Conservation (phyloP, 2,113 vertebrate species). For the Cacatua alba region DNA sequence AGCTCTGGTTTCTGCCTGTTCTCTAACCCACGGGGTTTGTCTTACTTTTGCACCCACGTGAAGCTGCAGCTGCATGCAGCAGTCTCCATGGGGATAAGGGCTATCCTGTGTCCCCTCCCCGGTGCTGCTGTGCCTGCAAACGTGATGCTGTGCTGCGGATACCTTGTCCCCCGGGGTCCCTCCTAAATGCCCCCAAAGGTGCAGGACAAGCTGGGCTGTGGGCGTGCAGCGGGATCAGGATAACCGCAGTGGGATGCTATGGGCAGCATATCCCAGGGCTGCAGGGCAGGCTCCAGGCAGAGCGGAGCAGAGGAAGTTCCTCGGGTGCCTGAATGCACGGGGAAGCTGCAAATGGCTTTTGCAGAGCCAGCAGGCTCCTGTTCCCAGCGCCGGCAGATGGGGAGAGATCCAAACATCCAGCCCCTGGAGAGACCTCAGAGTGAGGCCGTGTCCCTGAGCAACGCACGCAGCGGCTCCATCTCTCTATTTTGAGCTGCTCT, state of each 20-base stretch:
- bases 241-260: fast-evolving
- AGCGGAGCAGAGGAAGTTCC: background rate
- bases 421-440: background rate
- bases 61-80: background rate
- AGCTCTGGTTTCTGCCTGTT: background rate
- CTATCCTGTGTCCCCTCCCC: background rate
- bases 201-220: fast-evolving
- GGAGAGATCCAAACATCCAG: background rate
- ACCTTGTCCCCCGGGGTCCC: fast-evolving
- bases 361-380: background rate
- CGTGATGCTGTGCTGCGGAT: background rate
- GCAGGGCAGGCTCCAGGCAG: background rate
- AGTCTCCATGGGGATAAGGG: background rate
- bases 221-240: background rate
- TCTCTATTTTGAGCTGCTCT: background rate
- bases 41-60: background rate
- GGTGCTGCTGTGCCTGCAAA: background rate
- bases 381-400: background rate
- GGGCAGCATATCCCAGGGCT: too few species aligned
- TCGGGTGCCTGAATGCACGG: fast-evolving
- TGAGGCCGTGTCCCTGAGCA: background rate
- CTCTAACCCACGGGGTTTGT: background rate
- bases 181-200: background rate
- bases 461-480: fast-evolving
- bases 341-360: background rate